Percentiles rank a stretch among this genome's conserved stretches.
Evolutionary conservation across 2,888 invertebrate species (phyloP).

Genomic region (Drosophila rubida): DNA sequence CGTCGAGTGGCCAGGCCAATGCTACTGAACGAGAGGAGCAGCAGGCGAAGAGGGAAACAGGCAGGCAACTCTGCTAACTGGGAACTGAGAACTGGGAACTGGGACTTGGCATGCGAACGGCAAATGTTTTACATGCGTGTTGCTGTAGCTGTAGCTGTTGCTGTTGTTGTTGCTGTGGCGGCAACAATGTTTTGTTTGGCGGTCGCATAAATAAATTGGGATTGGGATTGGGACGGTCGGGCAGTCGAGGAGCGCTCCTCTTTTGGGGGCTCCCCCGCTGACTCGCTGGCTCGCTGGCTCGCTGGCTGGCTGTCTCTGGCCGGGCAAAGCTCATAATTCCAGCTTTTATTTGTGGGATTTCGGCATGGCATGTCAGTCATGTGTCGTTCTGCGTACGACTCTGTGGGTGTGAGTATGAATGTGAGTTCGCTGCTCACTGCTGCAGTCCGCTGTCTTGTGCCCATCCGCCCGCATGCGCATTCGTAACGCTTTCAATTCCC

Average conservation of each 20-base stretch:
- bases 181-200: slow-evolving; percentile 75
- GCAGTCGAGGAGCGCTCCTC: background rate
- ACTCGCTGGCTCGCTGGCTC: slow-evolving; percentile 6
- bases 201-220: slow-evolving; percentile 77
- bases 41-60: background rate
- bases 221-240: slow-evolving; percentile 41
- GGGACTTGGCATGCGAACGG: slow-evolving; percentile 74
- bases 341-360: slow-evolving; percentile 80
- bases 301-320: background rate
- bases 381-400: too few relatives aligned
- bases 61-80: slow-evolving; percentile 11
- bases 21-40: slow-evolving; percentile 14
- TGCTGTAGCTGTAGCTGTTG: slow-evolving; percentile 23
- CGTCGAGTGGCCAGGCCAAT: slow-evolving; percentile 64
- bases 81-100: slow-evolving; percentile 12
- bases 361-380: slow-evolving; percentile 79
- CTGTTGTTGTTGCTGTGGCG: slow-evolving; percentile 55
- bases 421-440: background rate
- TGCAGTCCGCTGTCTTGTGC: background rate
- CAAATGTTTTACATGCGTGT: slow-evolving; percentile 77
- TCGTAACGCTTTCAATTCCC: slow-evolving; percentile 55
- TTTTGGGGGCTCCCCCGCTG: slow-evolving; percentile 3
- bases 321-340: slow-evolving; percentile 77
- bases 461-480: slow-evolving; percentile 56
- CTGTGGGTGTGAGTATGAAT: slow-evolving; percentile 5